Evolutionary conservation across 2,888 invertebrate genomes (phyloP).

Genomic region (Diloba caeruleocephala): DNA sequence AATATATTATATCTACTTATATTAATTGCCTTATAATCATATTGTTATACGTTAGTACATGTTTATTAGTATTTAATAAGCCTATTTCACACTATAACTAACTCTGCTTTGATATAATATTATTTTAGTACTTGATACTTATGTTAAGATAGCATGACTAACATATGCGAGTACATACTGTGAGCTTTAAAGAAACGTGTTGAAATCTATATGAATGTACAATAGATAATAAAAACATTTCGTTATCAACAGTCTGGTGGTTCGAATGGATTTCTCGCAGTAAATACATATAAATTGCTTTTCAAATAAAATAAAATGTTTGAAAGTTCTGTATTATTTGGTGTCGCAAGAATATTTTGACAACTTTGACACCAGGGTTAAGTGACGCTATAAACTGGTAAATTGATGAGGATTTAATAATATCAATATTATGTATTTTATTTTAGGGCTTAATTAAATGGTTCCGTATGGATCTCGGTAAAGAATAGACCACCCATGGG

Average conservation of each 20-base stretch:
- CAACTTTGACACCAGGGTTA: constrained; percentile 43
- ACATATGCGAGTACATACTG: neutral
- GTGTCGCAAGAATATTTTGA: constrained; percentile 27
- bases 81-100: too few species aligned
- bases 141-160: too few species aligned
- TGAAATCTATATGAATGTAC: constrained; percentile 37
- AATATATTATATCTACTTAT: too few species aligned
- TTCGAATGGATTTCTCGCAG: constrained; percentile 51
- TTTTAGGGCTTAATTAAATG: constrained; percentile 11
- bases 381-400: constrained; percentile 49
- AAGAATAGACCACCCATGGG: too few species aligned
- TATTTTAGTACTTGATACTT: too few species aligned
- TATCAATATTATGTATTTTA: constrained; percentile 33
- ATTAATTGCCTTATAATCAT: too few species aligned
- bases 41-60: too few species aligned
- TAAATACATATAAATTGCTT: constrained; percentile 59
- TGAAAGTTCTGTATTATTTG: constrained; percentile 45
- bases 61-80: too few species aligned
- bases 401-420: constrained; percentile 49
- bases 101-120: too few species aligned
- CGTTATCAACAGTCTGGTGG: constrained; percentile 69
- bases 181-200: constrained; percentile 29
- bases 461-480: too few species aligned
- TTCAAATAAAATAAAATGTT: constrained; percentile 55
- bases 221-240: constrained; percentile 60